These are phyloP conservation scores for Temnothorax nylanderi DNA, from an alignment of 1,140 invertebrate species.

Conservation along the genomic window DNA sequence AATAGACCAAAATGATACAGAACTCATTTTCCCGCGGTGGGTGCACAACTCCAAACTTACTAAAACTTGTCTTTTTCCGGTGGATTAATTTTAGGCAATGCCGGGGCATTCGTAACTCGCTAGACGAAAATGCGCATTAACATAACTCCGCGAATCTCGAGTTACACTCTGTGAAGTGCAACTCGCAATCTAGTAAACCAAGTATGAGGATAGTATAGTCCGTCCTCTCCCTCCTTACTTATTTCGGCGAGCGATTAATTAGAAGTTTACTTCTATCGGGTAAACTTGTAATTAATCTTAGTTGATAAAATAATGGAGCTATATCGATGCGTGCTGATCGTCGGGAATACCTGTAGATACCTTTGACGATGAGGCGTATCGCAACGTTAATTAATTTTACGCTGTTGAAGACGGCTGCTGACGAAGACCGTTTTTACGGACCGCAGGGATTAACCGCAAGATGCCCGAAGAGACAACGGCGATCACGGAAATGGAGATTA, in stretches of 20 bases:
- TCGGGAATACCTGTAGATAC: neutral
- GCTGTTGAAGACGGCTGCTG: neutral
- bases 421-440: constrained; percentile 16
- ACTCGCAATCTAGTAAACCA: constrained; percentile 1
- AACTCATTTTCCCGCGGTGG: neutral
- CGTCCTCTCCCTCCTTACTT: neutral
- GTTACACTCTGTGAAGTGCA: constrained; percentile 14
- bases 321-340: constrained; percentile 27
- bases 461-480: neutral
- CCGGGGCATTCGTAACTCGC: constrained; percentile 28
- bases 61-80: constrained; percentile 35
- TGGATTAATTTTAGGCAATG: constrained; percentile 43
- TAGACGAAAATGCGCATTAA: constrained; percentile 50
- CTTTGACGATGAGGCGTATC: neutral
- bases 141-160: constrained; percentile 33
- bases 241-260: neutral
- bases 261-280: neutral
- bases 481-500: constrained; percentile 37
- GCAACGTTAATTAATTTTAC: constrained; percentile 48
- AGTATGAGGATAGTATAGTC: neutral
- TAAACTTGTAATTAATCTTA: constrained; percentile 39
- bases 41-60: neutral
- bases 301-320: constrained; percentile 43
- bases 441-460: constrained; percentile 38
- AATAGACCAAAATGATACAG: neutral